phyloP scores from a whole-genome alignment of 2,797 vertebrate species.

The Catamblyrhynchus diadema region DNA sequence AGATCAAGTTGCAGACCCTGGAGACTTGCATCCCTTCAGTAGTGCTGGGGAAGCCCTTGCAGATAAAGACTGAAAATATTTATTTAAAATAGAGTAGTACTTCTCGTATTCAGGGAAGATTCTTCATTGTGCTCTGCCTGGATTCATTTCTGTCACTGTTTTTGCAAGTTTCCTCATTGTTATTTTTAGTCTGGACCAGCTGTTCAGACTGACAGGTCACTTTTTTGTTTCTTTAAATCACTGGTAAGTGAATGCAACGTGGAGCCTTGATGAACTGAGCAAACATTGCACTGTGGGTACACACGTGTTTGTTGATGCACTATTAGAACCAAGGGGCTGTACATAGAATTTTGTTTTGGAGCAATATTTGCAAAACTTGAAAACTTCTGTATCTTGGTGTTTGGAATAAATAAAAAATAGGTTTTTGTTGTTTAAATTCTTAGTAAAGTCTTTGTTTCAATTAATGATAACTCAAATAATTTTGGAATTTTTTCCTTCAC shows the following conservation, averaged over 20 bases:
- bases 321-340: conserved; percentile 69
- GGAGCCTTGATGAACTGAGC: conserved; percentile 65
- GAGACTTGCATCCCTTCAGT: background rate
- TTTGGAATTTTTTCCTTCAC: background rate
- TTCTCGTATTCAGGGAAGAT: conserved; percentile 48
- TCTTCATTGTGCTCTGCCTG: conserved; percentile 44
- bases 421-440: conserved; percentile 69
- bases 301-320: conserved; percentile 55
- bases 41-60: background rate
- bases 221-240: conserved; percentile 47
- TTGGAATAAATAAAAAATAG: conserved; percentile 76
- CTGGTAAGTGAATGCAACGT: conserved; percentile 47
- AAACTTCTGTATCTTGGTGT: conserved; percentile 75
- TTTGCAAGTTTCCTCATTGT: conserved; percentile 51
- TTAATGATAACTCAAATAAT: background rate
- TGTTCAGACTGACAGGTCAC: conserved; percentile 45
- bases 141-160: conserved; percentile 31
- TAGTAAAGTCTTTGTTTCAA: conserved; percentile 39
- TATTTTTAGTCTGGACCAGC: conserved; percentile 20
- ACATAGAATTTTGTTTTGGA: conserved; percentile 69
- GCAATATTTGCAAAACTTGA: conserved; percentile 76
- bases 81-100: conserved; percentile 59
- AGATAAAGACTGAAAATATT: conserved; percentile 58
- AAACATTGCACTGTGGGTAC: conserved; percentile 68
- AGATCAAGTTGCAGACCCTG: background rate